Conservation (phyloP, 2,888 invertebrate genomes). For the Tenthredo distinguenda region DNA sequence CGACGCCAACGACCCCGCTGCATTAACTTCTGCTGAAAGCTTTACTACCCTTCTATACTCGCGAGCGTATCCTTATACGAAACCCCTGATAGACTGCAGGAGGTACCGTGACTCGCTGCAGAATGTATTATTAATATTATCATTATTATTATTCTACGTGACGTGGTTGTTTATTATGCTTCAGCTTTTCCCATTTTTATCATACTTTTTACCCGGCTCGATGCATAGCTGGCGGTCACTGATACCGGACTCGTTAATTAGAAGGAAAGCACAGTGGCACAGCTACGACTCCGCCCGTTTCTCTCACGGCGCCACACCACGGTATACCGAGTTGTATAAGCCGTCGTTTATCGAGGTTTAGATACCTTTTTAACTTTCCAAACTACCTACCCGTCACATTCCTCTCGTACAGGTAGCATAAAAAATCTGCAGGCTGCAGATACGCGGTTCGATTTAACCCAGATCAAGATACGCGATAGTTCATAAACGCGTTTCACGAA, state of each 20-base stretch:
- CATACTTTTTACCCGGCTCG: neutral
- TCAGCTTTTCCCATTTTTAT: neutral
- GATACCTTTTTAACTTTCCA: neutral
- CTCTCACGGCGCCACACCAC: neutral
- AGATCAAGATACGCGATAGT: neutral
- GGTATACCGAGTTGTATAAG: neutral
- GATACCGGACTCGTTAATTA: conserved; percentile 40
- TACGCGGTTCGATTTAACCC: neutral
- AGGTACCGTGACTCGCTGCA: neutral
- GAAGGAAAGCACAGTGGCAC: neutral
- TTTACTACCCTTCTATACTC: conserved; percentile 13
- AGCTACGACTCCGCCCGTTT: neutral
- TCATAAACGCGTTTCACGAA: neutral
- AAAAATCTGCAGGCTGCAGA: neutral
- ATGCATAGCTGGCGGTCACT: neutral
- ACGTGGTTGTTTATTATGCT: neutral
- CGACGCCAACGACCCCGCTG: conserved; percentile 13
- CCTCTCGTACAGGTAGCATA: neutral
- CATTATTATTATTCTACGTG: neutral
- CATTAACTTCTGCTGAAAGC: conserved; percentile 46
- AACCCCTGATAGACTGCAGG: neutral
- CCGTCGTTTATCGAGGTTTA: neutral
- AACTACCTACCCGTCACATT: conserved; percentile 9
- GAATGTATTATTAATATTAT: conserved; percentile 21
- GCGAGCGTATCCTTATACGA: neutral